phyloP scores from a whole-genome alignment of 2,888 invertebrate genomes.

The Synanthedon andrenaeformis region DNA sequence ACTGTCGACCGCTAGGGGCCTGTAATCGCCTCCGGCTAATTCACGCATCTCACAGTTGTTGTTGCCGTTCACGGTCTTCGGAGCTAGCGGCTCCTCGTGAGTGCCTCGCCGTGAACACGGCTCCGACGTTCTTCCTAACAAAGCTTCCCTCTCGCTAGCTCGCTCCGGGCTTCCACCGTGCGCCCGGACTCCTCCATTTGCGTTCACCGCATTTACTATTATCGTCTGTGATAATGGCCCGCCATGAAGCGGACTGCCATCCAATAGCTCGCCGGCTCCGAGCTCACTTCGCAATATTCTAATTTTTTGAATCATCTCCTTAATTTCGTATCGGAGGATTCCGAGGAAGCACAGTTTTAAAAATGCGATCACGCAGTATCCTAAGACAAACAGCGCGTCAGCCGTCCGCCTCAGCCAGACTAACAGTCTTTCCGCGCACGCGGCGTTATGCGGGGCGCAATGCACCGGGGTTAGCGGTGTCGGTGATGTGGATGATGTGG shows the following conservation, averaged over 20 bases:
- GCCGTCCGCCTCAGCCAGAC: slow-evolving; percentile 83
- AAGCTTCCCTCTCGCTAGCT: slow-evolving; percentile 71
- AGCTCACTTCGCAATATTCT: slow-evolving; percentile 79
- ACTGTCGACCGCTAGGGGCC: slow-evolving; percentile 63
- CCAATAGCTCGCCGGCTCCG: slow-evolving; percentile 62
- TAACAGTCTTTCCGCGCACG: slow-evolving; percentile 80
- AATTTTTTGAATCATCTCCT: slow-evolving; percentile 93
- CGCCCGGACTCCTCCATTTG: slow-evolving; percentile 72
- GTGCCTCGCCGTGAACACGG: slow-evolving; percentile 47
- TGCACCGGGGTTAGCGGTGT: slow-evolving; percentile 48
- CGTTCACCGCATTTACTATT: slow-evolving; percentile 65
- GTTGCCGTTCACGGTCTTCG: slow-evolving; percentile 78
- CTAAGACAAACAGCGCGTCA: slow-evolving; percentile 83
- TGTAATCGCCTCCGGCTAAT: slow-evolving; percentile 68
- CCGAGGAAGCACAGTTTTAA: slow-evolving; percentile 90
- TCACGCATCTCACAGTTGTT: slow-evolving; percentile 86
- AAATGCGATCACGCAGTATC: slow-evolving; percentile 90
- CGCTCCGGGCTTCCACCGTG: slow-evolving; percentile 65
- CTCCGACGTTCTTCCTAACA: slow-evolving; percentile 63
- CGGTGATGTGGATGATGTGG: slow-evolving; percentile 43
- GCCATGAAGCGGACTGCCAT: slow-evolving; percentile 58
- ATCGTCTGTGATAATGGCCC: slow-evolving; percentile 60
- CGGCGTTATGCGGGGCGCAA: slow-evolving; percentile 64
- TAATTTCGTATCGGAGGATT: slow-evolving; percentile 86
- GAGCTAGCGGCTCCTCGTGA: slow-evolving; percentile 65